Base-by-base conservation (phyloP, 2,113 vertebrate genomes). In the Gobio gobio region DNA sequence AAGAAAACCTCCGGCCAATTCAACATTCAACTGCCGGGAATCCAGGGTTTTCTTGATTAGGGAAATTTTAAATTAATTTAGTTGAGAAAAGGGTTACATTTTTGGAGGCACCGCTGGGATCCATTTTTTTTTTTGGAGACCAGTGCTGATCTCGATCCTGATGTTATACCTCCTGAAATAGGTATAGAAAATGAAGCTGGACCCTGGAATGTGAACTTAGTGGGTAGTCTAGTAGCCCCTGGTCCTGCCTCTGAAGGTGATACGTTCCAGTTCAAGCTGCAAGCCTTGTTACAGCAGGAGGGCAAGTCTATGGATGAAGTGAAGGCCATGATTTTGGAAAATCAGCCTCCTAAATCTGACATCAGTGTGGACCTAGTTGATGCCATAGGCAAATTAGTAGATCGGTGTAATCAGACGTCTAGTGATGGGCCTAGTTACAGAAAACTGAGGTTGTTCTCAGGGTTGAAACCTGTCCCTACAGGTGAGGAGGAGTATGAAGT, bases 21-120 rank as follows among this genome's bases (percentile, higher is more conserved):
- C 49, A 51, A 3, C 49, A 51, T 16, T 14, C 49, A 51, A 29
- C 2, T 29, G 29, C 29, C 29, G 29, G 29, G 29, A 29, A 29
- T 29, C 29, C 29, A 29, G 29, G 49, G 49, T 16, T 16, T 51
- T 4, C 1, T 51, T 40, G 40, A 4, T 51, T 4, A 16, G 49
- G 14, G 0, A 56, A 56, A 56, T 56, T 20, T 56, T 56, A 56
- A 56, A 20, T 56, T 20, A 56, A 56, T 5, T 20, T 5, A 10
- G 56, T 20, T 58, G 14, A 58, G 6, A 22, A 22, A 58, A 58
- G 61, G 61, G 61, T 63, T 63, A 63, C 61, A 63, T 63, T 66
- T 66, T 66, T 64, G 24, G 26, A 33, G 26, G 63, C 63, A 33
- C 63, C 26, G 63, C 63, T 66, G 63, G 63, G 63, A 66, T 66